phyloP scores from a whole-genome alignment of 2,113 vertebrate genomes.

The Bufo bufo region DNA sequence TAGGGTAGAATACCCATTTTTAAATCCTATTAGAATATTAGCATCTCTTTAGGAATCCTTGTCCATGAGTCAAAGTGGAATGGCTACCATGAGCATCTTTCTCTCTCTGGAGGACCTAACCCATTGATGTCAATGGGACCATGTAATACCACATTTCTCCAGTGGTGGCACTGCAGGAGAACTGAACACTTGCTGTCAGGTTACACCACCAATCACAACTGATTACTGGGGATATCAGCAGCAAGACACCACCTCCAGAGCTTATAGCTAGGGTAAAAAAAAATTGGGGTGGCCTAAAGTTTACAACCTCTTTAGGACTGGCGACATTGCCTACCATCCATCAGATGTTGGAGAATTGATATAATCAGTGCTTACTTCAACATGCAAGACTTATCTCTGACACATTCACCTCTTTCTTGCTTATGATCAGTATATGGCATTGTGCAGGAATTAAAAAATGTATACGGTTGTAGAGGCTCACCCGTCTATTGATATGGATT shows the following conservation, averaged over 20 bases:
- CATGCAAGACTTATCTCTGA: neutral
- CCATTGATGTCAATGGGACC: neutral
- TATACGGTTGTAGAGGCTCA: too few species aligned
- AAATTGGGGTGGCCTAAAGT: neutral
- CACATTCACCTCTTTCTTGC: too few species aligned
- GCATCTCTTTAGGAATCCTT: neutral
- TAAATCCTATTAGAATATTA: neutral
- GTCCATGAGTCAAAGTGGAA: neutral
- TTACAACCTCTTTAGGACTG: neutral
- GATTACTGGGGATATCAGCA: too few species aligned
- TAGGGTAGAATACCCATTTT: neutral
- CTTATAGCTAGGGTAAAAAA: neutral
- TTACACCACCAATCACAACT: neutral
- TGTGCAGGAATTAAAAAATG: too few species aligned
- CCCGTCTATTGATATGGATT: too few species aligned
- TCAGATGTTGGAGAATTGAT: neutral
- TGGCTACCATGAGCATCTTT: neutral
- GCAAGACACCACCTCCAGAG: too few species aligned
- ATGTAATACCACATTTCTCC: neutral
- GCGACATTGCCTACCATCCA: neutral
- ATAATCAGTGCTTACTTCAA: neutral
- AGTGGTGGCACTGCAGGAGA: neutral
- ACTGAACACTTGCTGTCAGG: neutral
- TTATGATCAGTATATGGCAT: too few species aligned
- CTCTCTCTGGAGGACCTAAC: neutral